Evolutionary conservation across 2,888 invertebrate genomes (phyloP), one percentile per base, ranked within the genome.

Genomic region (Ischnura elegans): DNA sequence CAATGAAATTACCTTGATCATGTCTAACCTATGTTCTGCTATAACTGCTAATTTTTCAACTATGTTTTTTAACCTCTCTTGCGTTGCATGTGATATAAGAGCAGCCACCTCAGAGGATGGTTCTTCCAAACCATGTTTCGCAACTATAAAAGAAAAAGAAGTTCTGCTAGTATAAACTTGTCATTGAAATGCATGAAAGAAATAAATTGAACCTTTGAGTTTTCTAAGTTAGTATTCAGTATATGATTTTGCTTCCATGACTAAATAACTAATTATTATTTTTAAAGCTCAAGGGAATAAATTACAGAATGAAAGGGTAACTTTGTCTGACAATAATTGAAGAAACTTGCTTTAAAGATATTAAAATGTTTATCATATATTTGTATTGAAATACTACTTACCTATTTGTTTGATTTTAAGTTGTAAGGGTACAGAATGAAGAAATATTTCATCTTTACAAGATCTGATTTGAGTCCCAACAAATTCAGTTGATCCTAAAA

Each of bases 1-100:
- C 42, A 66, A 46, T 42, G 45, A 87, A 94, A 95, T 94, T 95
- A 98, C 98, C 97, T 99, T 99, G 95, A 98, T 97, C 95, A 98
- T 97, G 96, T 99, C 99, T 96, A 98, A 97, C 95, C 99, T 97
- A 96, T 99, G 99, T 96, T 99, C 99, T 2, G 99, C 98, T 95
- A 99, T 98, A 95, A 98, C 97, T 93, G 99, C 98, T 95, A 99
- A 97, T 96, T 99, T 99, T 96, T 99, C 99, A 90, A 99, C 97
- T 94, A 99, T 96, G 96, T 98, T 98, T 96, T 99, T 98, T 94
- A 99, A 97, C 95, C 99, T 97, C 96, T 99, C 99, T 96, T 99
- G 99, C 43, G 98, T 97, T 13, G 99, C 99, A 96, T 99, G 99
- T 93, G 99, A 99, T 95, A 99, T 97, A 94, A 99, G 96, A 42